phyloP scores from a whole-genome alignment of 2,888 invertebrate genomes.

The Notodromas monacha region DNA sequence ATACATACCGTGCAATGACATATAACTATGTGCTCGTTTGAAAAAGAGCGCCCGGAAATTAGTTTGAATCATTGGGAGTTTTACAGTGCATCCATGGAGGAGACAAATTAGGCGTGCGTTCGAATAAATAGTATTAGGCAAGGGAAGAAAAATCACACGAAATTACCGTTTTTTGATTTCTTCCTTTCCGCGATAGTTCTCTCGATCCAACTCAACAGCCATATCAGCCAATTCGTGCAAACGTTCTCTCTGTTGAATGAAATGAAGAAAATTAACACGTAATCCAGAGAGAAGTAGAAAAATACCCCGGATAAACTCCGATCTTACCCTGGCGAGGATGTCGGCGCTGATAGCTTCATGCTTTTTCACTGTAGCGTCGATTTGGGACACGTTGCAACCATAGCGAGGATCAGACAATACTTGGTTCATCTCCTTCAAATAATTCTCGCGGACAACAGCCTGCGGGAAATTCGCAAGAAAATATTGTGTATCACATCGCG shows the following conservation, averaged over 20 bases:
- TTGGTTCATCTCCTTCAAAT: constrained; percentile 86
- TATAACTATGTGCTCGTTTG: too few relatives aligned
- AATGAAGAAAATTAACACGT: not conserved
- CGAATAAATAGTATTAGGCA: constrained; percentile 9
- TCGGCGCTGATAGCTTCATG: constrained; percentile 94
- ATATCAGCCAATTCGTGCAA: constrained; percentile 73
- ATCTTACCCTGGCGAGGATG: constrained; percentile 41
- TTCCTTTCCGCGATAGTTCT: constrained; percentile 65
- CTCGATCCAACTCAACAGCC: constrained; percentile 61
- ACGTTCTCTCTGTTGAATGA: constrained; percentile 34
- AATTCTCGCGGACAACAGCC: constrained; percentile 68
- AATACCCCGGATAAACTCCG: constrained; percentile 7
- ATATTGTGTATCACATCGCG: constrained; percentile 11
- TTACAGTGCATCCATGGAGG: too few relatives aligned
- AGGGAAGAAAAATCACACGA: constrained; percentile 12
- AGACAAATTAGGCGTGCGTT: too few relatives aligned
- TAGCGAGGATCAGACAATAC: constrained; percentile 70
- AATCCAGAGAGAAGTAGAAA: not conserved
- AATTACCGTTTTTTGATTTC: constrained; percentile 25
- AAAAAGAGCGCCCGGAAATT: too few relatives aligned
- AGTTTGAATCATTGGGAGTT: too few relatives aligned
- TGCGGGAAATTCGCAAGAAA: too few relatives aligned
- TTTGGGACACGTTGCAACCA: constrained; percentile 58
- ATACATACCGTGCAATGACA: too few relatives aligned
- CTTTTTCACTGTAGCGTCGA: constrained; percentile 88